Evolutionary conservation across 2,113 vertebrate species (phyloP), one percentile per base, ranked within the genome.

Genomic region (Dolichallabes microphthalmus): DNA sequence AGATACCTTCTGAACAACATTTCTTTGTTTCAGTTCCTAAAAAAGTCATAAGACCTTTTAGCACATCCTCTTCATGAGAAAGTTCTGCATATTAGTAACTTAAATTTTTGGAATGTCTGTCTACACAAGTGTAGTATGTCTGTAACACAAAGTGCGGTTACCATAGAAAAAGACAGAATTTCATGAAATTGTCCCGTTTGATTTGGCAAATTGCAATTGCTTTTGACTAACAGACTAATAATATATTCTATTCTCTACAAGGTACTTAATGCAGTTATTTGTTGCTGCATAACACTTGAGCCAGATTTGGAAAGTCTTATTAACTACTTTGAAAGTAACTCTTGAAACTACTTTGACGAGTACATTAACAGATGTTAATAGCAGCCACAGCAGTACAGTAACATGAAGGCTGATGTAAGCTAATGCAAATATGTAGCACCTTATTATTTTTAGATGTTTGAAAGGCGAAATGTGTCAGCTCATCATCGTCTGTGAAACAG

Each of bases 11-110:
- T 32, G 45, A 17, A 32, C 27, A 64, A 2, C 6, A 10, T 50
- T n/a, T 68, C 4, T 17, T 27, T 45, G 75, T 87, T 87, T 87
- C 82, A 87, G n/a, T 55, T 77, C 85, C 50, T 0, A 12, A 85
- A 10, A 78, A 4, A 75, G 83, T 66, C 27, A 85, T 39, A 12
- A 19, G 52, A 68, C 27, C 15, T 78, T 76, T 6, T 66, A 82
- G 27, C 35, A 82, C 45, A 76, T 77, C 55, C 64, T 61, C 64
- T 68, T 74, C 11, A 32, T 61, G 0, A 32, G 14, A 39, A 4
- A 32, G 45, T 68, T 82, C n/a, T 25, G 19, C 14, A 25, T 8
- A 13, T 58, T 82, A 35, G 27, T 1, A 30, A 12, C 7, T n/a
- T 27, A 1, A 22, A 14, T 12, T 35, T 50, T 22, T 69, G n/a